A percentile compares a stretch with the other conserved stretches of the same genome.
These are phyloP conservation scores for Cryptocephalus primarius DNA, from an alignment of 2,888 invertebrate species.

Conservation along the genomic window DNA sequence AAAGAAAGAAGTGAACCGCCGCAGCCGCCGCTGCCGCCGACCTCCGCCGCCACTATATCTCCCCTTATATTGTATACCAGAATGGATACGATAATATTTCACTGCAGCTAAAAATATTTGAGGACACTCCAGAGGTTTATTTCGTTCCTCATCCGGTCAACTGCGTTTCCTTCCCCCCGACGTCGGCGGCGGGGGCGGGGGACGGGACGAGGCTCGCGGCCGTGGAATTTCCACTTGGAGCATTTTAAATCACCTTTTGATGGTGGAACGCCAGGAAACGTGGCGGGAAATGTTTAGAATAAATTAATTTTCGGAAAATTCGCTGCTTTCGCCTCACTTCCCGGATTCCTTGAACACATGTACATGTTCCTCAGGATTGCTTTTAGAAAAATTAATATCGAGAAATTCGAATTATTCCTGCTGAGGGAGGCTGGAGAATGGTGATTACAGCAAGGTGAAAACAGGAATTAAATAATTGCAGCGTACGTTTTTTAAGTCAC, in stretches of 20 bases:
- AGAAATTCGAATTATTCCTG: too few relatives aligned
- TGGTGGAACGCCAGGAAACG: too few relatives aligned
- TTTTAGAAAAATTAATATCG: too few relatives aligned
- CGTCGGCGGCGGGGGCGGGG: not conserved
- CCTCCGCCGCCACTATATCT: constrained; percentile 25
- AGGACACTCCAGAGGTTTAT: constrained; percentile 32
- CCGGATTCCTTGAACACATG: too few relatives aligned
- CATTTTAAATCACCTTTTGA: constrained; percentile 12
- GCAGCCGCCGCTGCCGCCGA: constrained; percentile 16
- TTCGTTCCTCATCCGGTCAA: constrained; percentile 32
- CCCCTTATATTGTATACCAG: constrained; percentile 31
- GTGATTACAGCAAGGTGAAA: too few relatives aligned
- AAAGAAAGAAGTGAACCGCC: constrained; percentile 21
- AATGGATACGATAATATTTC: constrained; percentile 37
- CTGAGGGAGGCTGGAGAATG: too few relatives aligned
- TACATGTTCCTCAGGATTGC: too few relatives aligned
- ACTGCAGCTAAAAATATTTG: constrained; percentile 29
- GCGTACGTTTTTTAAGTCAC: too few relatives aligned
- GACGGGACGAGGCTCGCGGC: constrained; percentile 3
- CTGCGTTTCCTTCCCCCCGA: constrained; percentile 18
- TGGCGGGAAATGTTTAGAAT: too few relatives aligned
- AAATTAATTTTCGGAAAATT: too few relatives aligned
- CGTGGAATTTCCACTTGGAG: constrained; percentile 9
- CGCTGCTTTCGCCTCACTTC: too few relatives aligned
- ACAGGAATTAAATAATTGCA: too few relatives aligned